Evolutionary conservation across 2,888 invertebrate genomes (phyloP), one percentile per base, ranked within the genome.

Genomic region (Iselma pallidipennis): DNA sequence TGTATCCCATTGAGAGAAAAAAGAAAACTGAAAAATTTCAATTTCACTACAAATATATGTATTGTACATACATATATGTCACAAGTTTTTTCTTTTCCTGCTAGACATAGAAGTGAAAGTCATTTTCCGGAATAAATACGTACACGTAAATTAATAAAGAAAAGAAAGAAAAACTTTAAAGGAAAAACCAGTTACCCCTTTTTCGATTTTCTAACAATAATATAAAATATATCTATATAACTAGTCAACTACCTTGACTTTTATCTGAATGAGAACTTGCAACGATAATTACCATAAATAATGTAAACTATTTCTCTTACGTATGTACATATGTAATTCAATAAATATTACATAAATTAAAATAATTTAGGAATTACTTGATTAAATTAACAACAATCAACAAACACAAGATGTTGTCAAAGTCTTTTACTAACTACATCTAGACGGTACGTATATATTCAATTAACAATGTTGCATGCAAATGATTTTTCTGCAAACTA

Each of bases 221-320:
- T 52, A 57, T 63, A 42, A 19, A 19, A 42, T 19, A 16, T n/a
- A 42, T 42, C 51, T 45, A 57, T 61, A 42, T 19, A 62, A 64
- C 65, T 66, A 61, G 63, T 21, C 59, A 65, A 60, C 66, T 61
- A 54, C 68, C 68, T 68, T 68, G 68, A 68, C 68, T 68, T 68
- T 67, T 68, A 68, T 60, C 63, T 60, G 58, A 68, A 65, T 67
- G 63, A 68, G 63, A 68, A 66, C 63, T 63, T 61, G 63, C 58
- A 65, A 59, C 29, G 26, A 29, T 56, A 54, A 65, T 65, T 67
- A 59, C 51, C 62, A 64, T 61, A 61, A 66, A 57, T 63, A 59
- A 57, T 57, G 60, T 56, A 54, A 66, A 62, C 37, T 55, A 53
- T 61, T 61, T 61, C 33, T 53, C 14, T 48, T 28, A n/a, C n/a